phyloP scores from a whole-genome alignment of 2,113 vertebrate genomes.

The Epinephelus moara region DNA sequence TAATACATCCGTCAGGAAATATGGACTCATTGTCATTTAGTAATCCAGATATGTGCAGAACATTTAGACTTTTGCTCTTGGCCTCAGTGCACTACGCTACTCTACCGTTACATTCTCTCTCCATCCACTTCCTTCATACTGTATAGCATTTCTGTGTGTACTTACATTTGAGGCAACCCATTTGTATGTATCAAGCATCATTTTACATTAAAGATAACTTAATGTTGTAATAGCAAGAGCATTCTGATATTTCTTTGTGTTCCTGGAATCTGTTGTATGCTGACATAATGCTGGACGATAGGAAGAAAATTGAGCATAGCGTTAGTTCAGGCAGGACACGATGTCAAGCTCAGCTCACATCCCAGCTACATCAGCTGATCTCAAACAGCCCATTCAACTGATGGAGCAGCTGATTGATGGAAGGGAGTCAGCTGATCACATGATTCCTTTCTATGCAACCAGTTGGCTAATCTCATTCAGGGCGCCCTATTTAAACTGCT shows the following conservation, averaged over 20 bases:
- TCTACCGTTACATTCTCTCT: not conserved
- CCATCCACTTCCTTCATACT: constrained; percentile 14
- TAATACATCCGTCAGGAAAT: not conserved
- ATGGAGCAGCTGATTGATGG: too few relatives aligned
- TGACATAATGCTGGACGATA: too few relatives aligned
- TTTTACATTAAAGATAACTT: constrained; percentile 73
- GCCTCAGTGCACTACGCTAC: not conserved
- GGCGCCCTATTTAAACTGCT: too few relatives aligned
- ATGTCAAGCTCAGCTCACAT: too few relatives aligned
- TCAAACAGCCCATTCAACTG: too few relatives aligned
- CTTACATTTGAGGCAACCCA: constrained; percentile 10
- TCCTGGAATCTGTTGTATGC: not conserved
- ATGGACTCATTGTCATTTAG: constrained; percentile 16
- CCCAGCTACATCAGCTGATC: too few relatives aligned
- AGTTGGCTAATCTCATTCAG: too few relatives aligned
- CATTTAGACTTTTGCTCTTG: not conserved
- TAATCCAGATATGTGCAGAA: not conserved
- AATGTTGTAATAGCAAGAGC: constrained; percentile 15
- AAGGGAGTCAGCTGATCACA: too few relatives aligned
- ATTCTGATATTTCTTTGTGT: constrained; percentile 19
- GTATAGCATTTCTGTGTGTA: constrained; percentile 27
- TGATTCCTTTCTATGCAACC: too few relatives aligned
- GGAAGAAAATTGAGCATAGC: too few relatives aligned
- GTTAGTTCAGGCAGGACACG: too few relatives aligned
- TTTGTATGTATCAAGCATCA: constrained; percentile 40